Conservation (phyloP, 2,797 vertebrate species). For the Helicolenus hilgendorfi region DNA sequence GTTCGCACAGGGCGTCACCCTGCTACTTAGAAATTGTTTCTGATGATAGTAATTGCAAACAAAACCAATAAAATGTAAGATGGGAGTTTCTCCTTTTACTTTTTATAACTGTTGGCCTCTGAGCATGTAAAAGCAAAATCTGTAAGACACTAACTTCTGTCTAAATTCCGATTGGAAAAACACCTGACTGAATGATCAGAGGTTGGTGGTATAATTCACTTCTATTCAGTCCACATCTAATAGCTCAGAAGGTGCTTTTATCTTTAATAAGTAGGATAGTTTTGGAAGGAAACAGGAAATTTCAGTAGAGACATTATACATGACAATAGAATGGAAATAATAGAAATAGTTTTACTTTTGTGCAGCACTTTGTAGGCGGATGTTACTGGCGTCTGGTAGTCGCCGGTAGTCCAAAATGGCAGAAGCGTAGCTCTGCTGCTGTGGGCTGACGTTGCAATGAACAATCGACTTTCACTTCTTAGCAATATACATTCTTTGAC, state of each 20-base stretch:
- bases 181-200: not conserved
- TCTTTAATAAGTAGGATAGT: not conserved
- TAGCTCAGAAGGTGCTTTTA: not conserved
- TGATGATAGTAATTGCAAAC: not conserved
- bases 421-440: no score
- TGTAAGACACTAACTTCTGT: not conserved
- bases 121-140: not conserved
- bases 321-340: no score
- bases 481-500: no score
- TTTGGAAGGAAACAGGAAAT: no score
- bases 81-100: not conserved
- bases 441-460: no score
- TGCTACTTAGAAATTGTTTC: not conserved
- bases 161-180: not conserved
- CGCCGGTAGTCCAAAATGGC: no score
- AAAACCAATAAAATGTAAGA: not conserved
- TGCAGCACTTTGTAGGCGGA: no score
- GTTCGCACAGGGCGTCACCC: no score
- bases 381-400: no score
- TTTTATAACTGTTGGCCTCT: not conserved
- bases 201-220: not conserved
- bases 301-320: no score
- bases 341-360: no score
- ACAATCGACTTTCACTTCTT: not conserved
- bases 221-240: no score